Conservation (phyloP, 2,888 invertebrate genomes). For the Salticus scenicus region DNA sequence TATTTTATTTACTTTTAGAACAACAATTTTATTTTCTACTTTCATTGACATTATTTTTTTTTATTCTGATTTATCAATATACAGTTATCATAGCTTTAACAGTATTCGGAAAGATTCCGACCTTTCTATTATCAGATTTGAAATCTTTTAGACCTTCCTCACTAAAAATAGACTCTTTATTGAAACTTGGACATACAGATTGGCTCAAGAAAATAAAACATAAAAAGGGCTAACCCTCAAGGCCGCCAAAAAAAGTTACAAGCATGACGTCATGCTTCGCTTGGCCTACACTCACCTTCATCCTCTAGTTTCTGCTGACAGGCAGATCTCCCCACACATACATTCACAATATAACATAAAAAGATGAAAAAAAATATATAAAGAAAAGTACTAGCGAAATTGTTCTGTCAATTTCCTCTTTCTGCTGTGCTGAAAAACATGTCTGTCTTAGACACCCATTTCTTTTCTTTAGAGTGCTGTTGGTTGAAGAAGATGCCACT, state of each 20-base stretch:
- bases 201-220: background rate
- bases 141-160: no score
- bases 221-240: constrained; percentile 23
- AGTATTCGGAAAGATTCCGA: no score
- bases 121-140: no score
- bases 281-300: constrained; percentile 25
- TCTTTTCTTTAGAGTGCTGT: constrained; percentile 21
- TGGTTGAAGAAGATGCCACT: constrained; percentile 22
- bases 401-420: constrained; percentile 53
- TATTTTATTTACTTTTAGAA: no score
- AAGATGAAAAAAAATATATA: background rate
- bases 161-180: no score
- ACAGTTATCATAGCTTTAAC: no score
- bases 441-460: constrained; percentile 50
- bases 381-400: constrained; percentile 31
- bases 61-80: no score
- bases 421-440: constrained; percentile 29
- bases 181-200: no score
- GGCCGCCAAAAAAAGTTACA: background rate
- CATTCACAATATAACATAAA: background rate
- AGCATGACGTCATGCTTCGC: constrained; percentile 41
- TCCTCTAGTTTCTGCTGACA: constrained; percentile 35
- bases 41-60: no score
- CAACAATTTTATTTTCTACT: no score
- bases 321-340: constrained; percentile 14